phyloP scores from a whole-genome alignment of 2,113 vertebrate genomes.

The Camarhynchus parvulus region DNA sequence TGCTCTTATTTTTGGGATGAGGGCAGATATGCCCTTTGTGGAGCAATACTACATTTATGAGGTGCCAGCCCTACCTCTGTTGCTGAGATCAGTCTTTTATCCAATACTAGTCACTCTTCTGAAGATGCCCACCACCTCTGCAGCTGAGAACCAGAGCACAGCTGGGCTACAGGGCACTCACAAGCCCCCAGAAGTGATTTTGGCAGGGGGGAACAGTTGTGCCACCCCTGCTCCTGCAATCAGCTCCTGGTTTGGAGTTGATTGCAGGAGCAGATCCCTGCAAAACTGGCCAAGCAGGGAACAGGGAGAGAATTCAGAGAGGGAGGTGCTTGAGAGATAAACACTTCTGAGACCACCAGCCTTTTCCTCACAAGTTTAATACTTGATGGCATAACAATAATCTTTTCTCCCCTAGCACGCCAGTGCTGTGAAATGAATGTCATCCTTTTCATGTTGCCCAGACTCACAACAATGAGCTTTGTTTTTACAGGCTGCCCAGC shows the following conservation, averaged over 20 bases:
- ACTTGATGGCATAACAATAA: not conserved
- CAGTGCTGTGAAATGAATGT: not conserved
- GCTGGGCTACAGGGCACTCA: not conserved
- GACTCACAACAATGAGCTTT: not conserved
- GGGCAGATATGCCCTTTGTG: not conserved
- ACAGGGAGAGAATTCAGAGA: not conserved
- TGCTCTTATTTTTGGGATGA: not conserved
- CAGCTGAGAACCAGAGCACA: not conserved
- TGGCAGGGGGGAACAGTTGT: not conserved
- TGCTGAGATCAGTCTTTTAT: not conserved
- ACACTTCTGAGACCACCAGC: not conserved
- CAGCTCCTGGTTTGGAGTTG: not conserved
- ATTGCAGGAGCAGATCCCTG: not conserved
- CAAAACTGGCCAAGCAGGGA: not conserved
- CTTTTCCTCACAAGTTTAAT: not conserved
- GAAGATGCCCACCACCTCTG: not conserved
- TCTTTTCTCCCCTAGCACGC: fast-evolving
- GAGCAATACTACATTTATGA: fast-evolving
- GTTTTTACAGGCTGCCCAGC: not conserved
- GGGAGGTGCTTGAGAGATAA: not conserved
- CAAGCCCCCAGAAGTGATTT: not conserved
- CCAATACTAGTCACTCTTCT: not conserved
- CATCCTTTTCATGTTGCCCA: not conserved
- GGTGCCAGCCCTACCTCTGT: not conserved
- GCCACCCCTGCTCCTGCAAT: not conserved